Evolutionary conservation across 2,113 vertebrate genomes (phyloP).

Genomic region (Butastur rufipennis): DNA sequence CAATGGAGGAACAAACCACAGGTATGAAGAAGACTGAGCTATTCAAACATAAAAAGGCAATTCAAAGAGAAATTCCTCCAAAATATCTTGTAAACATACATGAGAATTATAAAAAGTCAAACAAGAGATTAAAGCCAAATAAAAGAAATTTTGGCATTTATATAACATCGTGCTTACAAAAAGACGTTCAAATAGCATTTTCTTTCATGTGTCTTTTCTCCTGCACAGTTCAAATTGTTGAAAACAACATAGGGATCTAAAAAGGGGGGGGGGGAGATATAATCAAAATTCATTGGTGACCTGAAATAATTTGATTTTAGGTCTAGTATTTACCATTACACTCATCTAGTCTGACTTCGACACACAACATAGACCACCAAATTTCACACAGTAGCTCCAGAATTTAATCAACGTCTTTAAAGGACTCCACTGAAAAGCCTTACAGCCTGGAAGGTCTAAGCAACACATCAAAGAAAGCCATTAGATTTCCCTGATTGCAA

Average conservation of each 20-base stretch:
- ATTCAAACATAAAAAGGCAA: neutral
- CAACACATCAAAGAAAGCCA: neutral
- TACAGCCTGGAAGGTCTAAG: neutral
- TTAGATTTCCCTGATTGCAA: neutral
- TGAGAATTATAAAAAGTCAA: neutral
- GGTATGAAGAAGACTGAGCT: neutral
- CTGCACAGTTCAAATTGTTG: neutral
- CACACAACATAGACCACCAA: neutral
- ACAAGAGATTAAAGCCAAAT: neutral
- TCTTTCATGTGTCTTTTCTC: neutral
- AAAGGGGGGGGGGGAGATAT: accelerated
- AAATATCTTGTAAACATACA: neutral
- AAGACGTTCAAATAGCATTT: neutral
- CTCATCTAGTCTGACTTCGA: neutral
- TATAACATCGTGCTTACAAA: neutral
- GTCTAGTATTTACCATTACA: neutral
- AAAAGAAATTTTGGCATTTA: neutral
- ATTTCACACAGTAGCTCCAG: neutral
- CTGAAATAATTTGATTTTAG: neutral
- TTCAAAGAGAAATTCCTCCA: neutral
- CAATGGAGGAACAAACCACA: neutral
- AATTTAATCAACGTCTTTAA: neutral
- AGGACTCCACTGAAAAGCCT: neutral
- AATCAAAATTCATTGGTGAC: neutral
- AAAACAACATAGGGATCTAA: neutral